These are phyloP conservation scores for Babylonia areolata DNA, from an alignment of 1,140 invertebrate genomes.

Conservation along the genomic window DNA sequence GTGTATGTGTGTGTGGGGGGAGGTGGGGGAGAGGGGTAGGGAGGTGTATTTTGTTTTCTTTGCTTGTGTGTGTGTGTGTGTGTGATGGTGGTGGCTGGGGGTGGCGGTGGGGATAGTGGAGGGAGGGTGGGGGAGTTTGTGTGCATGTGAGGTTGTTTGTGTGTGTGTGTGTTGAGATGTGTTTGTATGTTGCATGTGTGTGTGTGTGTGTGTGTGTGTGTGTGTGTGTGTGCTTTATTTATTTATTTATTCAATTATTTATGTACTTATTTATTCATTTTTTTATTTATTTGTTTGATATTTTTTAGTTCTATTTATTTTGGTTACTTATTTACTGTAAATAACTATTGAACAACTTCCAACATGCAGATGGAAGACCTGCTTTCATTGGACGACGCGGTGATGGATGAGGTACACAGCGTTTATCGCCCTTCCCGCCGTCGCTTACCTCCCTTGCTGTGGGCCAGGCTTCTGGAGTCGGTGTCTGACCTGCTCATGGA, in stretches of 20 bases:
- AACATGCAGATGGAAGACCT: constrained; percentile 81
- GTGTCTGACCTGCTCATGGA: constrained; percentile 83
- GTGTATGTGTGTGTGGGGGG: background rate
- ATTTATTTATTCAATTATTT: too few species aligned
- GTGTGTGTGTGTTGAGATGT: background rate
- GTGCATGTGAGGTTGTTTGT: background rate
- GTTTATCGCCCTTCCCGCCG: constrained; percentile 73
- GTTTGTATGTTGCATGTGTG: background rate
- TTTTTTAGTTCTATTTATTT: too few species aligned
- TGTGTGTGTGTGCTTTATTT: background rate
- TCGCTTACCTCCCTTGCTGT: constrained; percentile 79
- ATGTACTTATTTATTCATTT: too few species aligned
- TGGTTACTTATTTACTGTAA: too few species aligned
- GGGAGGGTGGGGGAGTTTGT: too few species aligned
- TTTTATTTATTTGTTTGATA: too few species aligned
- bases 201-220: constrained; percentile 3
- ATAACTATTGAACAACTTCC: too few species aligned
- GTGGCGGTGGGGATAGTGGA: too few species aligned
- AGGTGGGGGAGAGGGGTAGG: too few species aligned
- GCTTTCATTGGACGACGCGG: constrained; percentile 83
- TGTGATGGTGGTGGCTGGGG: too few species aligned
- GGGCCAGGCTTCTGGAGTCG: constrained; percentile 82
- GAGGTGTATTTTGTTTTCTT: too few species aligned
- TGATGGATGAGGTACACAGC: constrained; percentile 78
- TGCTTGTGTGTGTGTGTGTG: too few species aligned